These are phyloP conservation scores for Pachyseris speciosa DNA, from an alignment of 64 coral and sea anemone species.

Conservation along the genomic window DNA sequence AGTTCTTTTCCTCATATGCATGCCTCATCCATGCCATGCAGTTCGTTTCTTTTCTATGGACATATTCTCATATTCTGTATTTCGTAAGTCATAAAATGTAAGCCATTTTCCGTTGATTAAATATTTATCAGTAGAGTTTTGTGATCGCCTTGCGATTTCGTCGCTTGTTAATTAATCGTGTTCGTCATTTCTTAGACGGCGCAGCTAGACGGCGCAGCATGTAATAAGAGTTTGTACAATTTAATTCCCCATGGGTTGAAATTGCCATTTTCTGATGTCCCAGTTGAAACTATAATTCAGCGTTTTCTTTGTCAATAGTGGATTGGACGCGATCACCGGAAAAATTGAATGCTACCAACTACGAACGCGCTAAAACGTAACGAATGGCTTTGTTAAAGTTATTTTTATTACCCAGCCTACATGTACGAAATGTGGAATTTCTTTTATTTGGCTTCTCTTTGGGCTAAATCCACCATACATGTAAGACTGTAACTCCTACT, in stretches of 20 bases:
- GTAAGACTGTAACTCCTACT: no score
- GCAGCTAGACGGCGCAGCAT: no score
- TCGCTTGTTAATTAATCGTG: no score
- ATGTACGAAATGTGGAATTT: no score
- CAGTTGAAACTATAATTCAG: background rate
- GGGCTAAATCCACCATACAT: no score
- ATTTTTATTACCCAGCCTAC: no score
- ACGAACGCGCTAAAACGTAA: no score
- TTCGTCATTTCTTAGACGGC: no score
- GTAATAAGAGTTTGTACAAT: conserved; percentile 13
- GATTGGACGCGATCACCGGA: background rate
- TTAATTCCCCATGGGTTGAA: conserved; percentile 11
- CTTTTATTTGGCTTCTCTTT: no score
- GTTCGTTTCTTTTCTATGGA: background rate
- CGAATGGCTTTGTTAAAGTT: no score
- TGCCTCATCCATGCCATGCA: background rate
- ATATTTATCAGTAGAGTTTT: background rate
- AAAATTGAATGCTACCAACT: background rate
- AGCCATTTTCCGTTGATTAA: conserved; percentile 4
- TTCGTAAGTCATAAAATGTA: background rate
- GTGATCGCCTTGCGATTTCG: background rate
- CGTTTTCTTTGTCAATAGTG: background rate
- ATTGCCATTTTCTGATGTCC: background rate
- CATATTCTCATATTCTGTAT: background rate
- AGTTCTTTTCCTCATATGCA: background rate